These are phyloP conservation scores for Amiota mariae DNA, from an alignment of 2,888 invertebrate genomes.

Conservation along the genomic window DNA sequence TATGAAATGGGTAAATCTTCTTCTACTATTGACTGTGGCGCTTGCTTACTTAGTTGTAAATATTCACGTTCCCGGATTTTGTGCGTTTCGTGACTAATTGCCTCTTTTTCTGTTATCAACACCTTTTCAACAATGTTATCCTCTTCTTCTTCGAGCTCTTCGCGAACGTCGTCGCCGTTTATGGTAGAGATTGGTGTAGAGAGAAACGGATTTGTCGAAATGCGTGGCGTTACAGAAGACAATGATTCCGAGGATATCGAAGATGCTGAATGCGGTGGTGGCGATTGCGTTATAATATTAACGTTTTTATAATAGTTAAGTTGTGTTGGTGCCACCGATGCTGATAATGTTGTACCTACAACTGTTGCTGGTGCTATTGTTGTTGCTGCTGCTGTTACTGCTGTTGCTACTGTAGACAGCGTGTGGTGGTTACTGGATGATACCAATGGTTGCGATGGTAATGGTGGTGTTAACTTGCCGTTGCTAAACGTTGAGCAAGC, in stretches of 20 bases:
- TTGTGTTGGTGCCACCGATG: conserved; percentile 33
- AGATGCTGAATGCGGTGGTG: conserved; percentile 70
- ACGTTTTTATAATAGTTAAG: conserved; percentile 63
- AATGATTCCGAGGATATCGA: conserved; percentile 72
- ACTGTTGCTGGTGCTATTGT: neutral
- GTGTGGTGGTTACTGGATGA: conserved; percentile 7
- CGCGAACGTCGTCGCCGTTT: conserved; percentile 22
- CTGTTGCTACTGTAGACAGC: conserved; percentile 42
- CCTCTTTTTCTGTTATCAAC: conserved; percentile 21
- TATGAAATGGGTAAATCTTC: conserved; percentile 56
- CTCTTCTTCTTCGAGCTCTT: conserved; percentile 26
- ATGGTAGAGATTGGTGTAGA: conserved; percentile 56
- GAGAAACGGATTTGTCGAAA: conserved; percentile 73
- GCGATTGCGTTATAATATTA: conserved; percentile 69
- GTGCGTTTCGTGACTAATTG: neutral
- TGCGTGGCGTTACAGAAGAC: conserved; percentile 72
- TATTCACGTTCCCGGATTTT: neutral
- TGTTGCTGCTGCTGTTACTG: conserved; percentile 27
- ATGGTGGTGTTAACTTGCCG: conserved; percentile 35
- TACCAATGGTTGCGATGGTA: conserved; percentile 18
- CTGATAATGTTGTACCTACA: conserved; percentile 2
- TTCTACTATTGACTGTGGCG: conserved; percentile 25
- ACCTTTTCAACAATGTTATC: conserved; percentile 37
- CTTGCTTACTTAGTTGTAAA: neutral
- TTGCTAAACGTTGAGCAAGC: conserved; percentile 27